Conservation (phyloP, 2,888 invertebrate species). For the Aphodius granarius region DNA sequence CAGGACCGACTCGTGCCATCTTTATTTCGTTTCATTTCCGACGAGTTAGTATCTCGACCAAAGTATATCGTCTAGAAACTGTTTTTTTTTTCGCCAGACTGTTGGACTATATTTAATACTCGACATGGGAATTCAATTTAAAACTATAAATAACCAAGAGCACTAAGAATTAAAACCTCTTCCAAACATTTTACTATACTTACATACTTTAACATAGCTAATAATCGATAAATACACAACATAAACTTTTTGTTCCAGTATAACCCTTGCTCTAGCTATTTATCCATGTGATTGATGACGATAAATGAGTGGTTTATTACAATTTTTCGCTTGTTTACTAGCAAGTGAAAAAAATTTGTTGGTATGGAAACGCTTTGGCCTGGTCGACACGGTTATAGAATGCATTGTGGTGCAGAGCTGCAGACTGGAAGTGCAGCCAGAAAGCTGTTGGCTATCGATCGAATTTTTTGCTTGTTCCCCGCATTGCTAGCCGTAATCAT, state of each 20-base stretch:
- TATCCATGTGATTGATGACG: neutral
- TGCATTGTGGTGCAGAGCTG: neutral
- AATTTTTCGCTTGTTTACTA: neutral
- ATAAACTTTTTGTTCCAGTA: neutral
- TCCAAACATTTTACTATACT: too few relatives aligned
- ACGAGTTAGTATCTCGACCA: neutral
- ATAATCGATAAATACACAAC: neutral
- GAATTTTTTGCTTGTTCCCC: neutral
- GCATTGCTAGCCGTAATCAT: neutral
- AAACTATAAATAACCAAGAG: neutral
- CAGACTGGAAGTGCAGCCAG: neutral
- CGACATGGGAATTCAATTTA: neutral
- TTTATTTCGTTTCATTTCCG: neutral
- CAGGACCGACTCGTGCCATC: neutral
- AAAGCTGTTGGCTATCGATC: neutral
- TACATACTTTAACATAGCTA: too few relatives aligned
- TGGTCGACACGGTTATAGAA: neutral
- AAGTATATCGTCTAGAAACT: neutral
- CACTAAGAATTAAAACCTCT: too few relatives aligned
- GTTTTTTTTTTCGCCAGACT: neutral
- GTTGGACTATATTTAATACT: neutral
- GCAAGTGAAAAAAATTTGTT: neutral
- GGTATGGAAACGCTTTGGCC: neutral
- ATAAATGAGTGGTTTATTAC: neutral
- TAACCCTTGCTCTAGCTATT: neutral